Evolutionary conservation across 2,113 vertebrate species (phyloP).

Genomic region (Sinocyclocheilus maitianheensis): DNA sequence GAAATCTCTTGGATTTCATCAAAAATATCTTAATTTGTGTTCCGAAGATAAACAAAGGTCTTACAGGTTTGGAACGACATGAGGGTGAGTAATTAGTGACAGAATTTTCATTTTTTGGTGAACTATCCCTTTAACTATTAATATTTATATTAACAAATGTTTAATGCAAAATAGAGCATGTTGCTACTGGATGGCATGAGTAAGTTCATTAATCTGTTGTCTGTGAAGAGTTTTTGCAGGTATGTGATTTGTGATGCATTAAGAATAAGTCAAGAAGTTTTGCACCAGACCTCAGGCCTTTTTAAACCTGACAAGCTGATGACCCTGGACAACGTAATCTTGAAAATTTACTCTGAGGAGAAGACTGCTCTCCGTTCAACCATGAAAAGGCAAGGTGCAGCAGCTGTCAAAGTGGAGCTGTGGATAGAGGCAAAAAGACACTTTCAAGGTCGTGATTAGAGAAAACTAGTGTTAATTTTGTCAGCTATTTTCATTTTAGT

Average conservation of each 20-base stretch:
- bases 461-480: not conserved
- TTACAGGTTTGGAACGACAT: too few species aligned
- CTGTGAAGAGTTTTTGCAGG: not conserved
- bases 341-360: not conserved
- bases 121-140: not conserved
- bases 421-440: not conserved
- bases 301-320: slow-evolving; percentile 2
- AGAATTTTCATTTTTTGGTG: too few species aligned
- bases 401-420: slow-evolving; percentile 12
- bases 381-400: not conserved
- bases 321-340: not conserved
- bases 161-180: not conserved
- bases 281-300: not conserved
- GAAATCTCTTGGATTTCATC: too few species aligned
- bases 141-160: not conserved
- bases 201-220: not conserved
- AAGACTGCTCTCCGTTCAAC: not conserved
- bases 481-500: too few species aligned
- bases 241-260: not conserved
- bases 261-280: not conserved
- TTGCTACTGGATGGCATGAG: not conserved
- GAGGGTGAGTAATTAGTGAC: too few species aligned
- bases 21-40: too few species aligned
- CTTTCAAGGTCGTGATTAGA: not conserved
- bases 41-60: too few species aligned